Conservation (phyloP, 1,140 invertebrate genomes). For the Bombyx mandarina region DNA sequence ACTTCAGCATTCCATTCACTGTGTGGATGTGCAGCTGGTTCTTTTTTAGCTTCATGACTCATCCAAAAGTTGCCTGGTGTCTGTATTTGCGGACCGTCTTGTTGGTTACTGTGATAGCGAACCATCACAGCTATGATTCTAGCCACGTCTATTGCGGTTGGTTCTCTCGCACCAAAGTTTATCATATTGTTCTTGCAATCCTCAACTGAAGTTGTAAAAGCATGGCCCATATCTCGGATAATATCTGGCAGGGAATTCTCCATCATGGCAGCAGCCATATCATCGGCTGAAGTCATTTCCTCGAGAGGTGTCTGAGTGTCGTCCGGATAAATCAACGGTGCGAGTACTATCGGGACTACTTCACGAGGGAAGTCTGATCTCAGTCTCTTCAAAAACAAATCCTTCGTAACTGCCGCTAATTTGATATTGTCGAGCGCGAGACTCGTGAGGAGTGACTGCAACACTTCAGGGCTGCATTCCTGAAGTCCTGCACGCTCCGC, state of each 20-base stretch:
- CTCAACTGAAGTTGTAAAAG: slow-evolving; percentile 88
- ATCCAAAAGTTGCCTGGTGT: slow-evolving; percentile 75
- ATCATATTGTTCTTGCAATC: slow-evolving; percentile 89
- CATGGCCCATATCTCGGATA: slow-evolving; percentile 91
- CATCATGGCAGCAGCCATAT: slow-evolving; percentile 75
- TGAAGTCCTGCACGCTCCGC: slow-evolving; percentile 85
- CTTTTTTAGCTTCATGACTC: slow-evolving; percentile 69
- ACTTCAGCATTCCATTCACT: slow-evolving; percentile 91
- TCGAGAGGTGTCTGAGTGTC: slow-evolving; percentile 80
- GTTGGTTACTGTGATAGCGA: slow-evolving; percentile 80
- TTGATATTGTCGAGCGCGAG: slow-evolving; percentile 71
- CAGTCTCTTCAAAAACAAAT: slow-evolving; percentile 85
- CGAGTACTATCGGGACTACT: slow-evolving; percentile 88
- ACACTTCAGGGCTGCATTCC: slow-evolving; percentile 88
- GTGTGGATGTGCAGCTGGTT: slow-evolving; percentile 32
- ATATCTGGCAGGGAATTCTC: slow-evolving; percentile 85
- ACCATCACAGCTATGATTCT: slow-evolving; percentile 90
- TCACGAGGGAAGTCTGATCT: slow-evolving; percentile 90
- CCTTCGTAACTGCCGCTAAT: slow-evolving; percentile 79
- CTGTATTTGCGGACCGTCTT: slow-evolving; percentile 77
- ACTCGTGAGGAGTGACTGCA: slow-evolving; percentile 84
- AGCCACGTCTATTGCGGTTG: slow-evolving; percentile 86
- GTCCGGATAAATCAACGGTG: slow-evolving; percentile 87
- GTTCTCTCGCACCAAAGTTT: slow-evolving; percentile 81
- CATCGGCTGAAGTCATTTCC: slow-evolving; percentile 68